A percentile compares a stretch with the other conserved stretches of the same genome.
These are phyloP conservation scores for Platerodrilus igneus DNA, from an alignment of 2,888 invertebrate genomes.

Conservation along the genomic window DNA sequence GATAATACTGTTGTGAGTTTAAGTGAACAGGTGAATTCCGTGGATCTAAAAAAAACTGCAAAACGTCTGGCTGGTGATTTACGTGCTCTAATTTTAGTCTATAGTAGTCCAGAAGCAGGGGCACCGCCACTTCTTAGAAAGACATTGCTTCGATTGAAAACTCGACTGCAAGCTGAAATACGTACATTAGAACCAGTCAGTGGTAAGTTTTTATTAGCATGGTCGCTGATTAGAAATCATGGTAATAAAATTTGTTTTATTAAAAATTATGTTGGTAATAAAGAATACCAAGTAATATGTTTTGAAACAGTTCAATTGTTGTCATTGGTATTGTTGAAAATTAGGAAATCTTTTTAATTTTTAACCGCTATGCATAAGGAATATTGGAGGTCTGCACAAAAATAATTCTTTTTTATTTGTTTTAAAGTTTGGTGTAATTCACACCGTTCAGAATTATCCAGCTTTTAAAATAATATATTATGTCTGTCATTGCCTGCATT, in stretches of 20 bases:
- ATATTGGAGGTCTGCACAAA: no score
- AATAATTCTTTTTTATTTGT: no score
- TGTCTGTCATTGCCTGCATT: no score
- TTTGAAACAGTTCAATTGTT: background rate
- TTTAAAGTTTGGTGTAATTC: no score
- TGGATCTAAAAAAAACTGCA: slow-evolving; percentile 51
- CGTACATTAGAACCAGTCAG: slow-evolving; percentile 32
- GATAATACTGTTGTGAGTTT: slow-evolving; percentile 60
- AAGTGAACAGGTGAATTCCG: slow-evolving; percentile 51
- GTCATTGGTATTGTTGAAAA: slow-evolving; percentile 2
- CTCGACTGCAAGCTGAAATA: slow-evolving; percentile 39
- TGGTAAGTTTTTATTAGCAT: background rate
- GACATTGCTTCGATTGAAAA: slow-evolving; percentile 41
- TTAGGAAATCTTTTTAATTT: no score
- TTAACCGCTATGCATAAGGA: no score
- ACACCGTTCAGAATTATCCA: no score
- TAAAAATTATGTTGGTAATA: no score
- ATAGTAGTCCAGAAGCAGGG: slow-evolving; percentile 47
- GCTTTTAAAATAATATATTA: no score
- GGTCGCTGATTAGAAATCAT: background rate
- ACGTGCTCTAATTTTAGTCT: slow-evolving; percentile 56
- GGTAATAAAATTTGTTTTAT: no score
- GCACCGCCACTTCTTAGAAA: slow-evolving; percentile 39
- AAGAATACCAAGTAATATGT: no score
- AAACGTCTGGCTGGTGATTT: slow-evolving; percentile 54